Evolutionary conservation across 1,140 invertebrate species (phyloP), one percentile per base, ranked within the genome.

Genomic region (Calephelis virginiensis): DNA sequence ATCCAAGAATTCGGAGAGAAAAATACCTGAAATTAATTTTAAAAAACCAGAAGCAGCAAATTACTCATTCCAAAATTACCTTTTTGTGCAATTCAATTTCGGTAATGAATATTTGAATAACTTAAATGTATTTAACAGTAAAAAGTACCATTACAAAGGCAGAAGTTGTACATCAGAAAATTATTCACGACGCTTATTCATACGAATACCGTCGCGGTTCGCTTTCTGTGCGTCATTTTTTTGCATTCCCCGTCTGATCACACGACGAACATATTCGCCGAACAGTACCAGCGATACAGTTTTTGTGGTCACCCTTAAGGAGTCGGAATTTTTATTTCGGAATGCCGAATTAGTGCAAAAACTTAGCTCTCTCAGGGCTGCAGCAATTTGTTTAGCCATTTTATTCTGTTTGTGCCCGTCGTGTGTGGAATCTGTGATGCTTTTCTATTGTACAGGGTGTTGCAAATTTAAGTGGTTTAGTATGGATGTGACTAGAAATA

Each of bases 291-390:
- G 67, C 67, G 70, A 67, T 61, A 69, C 67, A 64, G 73, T 89
- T 89, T 89, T 89, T 89, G 78, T 76, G 38, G 53, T 46, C 46
- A 64, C 78, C 68, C 75, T 79, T 80, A 87, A 82, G 85, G 83
- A 84, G 80, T 75, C 68, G 86, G 88, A 82, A 89, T 89, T 83
- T 90, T 90, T 90, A 90, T 90, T 90, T 89, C 84, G 88, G 88
- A 79, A 90, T 90, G 88, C 88, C 86, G 86, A 90, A 89, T 90
- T 89, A 86, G 86, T 86, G 83, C 87, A 90, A 90, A 90, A 90
- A 90, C 78, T 76, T 68, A 78, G 73, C 76, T 75, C 77, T 85
- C 85, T 77, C 83, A 86, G 72, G 77, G 72, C 74, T 75, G 75
- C 77, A 67, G 85, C 85, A 88, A 90, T 89, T 90, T 90, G 88